Base-by-base conservation (phyloP, 1,140 invertebrate species). In the Pseudomyrmex flavicornis region DNA sequence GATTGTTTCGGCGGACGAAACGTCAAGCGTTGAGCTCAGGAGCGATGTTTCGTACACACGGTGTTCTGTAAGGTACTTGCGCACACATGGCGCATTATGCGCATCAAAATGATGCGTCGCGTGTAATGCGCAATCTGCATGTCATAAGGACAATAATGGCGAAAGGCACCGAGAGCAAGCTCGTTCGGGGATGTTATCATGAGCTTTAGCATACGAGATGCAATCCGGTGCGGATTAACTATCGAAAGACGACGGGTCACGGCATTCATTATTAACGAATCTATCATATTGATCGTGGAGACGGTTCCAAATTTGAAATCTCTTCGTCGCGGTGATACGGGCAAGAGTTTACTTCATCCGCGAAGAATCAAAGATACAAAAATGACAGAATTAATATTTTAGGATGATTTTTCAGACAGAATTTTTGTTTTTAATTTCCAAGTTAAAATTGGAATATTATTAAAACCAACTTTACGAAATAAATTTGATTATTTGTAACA, bases 81-180 rank as follows among this genome's bases (percentile, higher is more conserved):
- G 48, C 26, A 69, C 12, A 75, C 69, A 61, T 35, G 22, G 22
- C 61, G 73, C 62, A 79, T 77, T 77, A 83, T 65, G 52, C 52
- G 46, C 54, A 22, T 83, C 74, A 83, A 83, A 83, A 62, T 59
- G 82, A 83, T 50, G 73, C 54, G 77, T 52, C 73, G 73, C 73
- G 82, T 77, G 59, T 83, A 68, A 83, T 59, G 62, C 62, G 82
- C 73, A 83, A 83, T 83, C 82, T 83, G 73, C 82, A 83, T 83
- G 62, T 83, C 82, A 83, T 65, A 65, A 83, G 72, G 82, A 83
- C 77, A 77, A 76, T 83, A 83, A 83, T 79, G 73, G 62, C 74
- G 50, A 82, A 82, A 82, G 79, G 58, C 70, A 65, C 58, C 35
- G 35, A 7, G 56, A 56, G 68, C 59, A 20, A 82, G 69, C 79